These are phyloP conservation scores for Lepilemur ruficaudatus DNA, from an alignment of 2,797 vertebrate genomes.

Conservation along the genomic window DNA sequence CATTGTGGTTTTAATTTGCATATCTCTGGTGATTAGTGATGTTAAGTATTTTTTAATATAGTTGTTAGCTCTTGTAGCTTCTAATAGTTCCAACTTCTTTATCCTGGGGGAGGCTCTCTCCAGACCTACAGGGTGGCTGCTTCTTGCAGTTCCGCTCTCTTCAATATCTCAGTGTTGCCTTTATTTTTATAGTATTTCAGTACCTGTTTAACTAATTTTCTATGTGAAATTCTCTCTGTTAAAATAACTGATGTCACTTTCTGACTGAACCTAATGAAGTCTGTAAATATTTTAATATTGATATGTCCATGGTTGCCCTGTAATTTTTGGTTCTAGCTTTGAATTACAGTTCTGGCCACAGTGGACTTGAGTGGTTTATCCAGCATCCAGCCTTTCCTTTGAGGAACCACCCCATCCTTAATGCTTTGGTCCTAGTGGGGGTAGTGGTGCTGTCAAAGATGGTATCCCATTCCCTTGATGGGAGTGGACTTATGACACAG, in stretches of 20 bases:
- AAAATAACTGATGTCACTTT: background rate
- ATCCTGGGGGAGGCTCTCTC: fast-evolving
- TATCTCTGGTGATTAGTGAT: background rate
- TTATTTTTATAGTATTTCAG: background rate
- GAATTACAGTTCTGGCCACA: background rate
- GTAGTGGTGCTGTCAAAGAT: background rate
- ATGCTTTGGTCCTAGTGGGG: background rate
- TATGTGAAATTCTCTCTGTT: background rate
- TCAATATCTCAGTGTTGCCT: background rate
- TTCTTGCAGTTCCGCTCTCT: background rate
- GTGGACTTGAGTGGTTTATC: background rate
- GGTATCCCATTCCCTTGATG: background rate
- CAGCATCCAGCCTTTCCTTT: background rate
- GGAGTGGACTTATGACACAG: background rate
- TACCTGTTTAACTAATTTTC: background rate
- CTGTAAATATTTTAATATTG: background rate
- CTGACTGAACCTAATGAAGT: background rate
- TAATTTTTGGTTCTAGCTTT: background rate
- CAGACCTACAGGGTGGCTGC: too few relatives aligned
- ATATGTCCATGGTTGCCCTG: background rate
- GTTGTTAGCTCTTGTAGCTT: background rate
- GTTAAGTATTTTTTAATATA: background rate
- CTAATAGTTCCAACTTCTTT: background rate
- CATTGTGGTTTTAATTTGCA: background rate
- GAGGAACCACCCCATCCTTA: background rate